Evolutionary conservation across 2,113 vertebrate genomes (phyloP), one percentile per base, ranked within the genome.

Genomic region (Stercorarius parasiticus): DNA sequence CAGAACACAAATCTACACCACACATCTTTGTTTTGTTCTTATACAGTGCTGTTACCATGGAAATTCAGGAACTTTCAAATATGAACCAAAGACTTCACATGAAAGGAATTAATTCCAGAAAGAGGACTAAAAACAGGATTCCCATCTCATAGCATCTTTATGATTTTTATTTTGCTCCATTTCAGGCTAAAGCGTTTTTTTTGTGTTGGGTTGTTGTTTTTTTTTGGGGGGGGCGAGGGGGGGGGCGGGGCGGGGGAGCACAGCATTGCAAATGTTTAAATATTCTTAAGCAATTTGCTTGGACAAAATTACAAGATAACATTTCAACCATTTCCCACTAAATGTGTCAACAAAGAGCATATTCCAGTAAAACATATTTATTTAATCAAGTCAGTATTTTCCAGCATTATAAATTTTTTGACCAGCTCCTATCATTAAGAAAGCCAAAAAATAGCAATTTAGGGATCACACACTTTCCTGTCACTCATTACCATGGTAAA

Each of bases 171-270:
- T 90, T 71, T 49, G 25, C 4, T 32, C 5, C 4, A 71, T 2
- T 81, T 87, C 30, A 69, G 12, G 55, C 2, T 45, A 67, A 20
- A 5, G 14, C 21, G 10, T 13, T 38, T 79, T 56, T 83, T 69
- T 52, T 40, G 32, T 34, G 34, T 22, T 55, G 53, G 10, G 5
- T 26, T 32, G 42, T 21, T 65, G 26, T 11, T 6, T 32, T 34
- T 12, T 49, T 67, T 43, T 34, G 12, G 6, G 9, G 19, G 4
- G 3, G 1, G 2, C 3, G 1, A 0, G 7, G 7, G 18, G 17
- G 19, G 45, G 32, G 56, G 21, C 30, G 30, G 22, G 6, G n/a
- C n/a, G 5, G 10, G 3, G 15, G 23, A 49, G 47, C 19, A 4
- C 3, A 20, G 25, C 16, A 5, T 22, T 47, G 11, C 65, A 67